Base-by-base conservation (phyloP, 1,140 invertebrate genomes). In the Drosophila bifasciata region DNA sequence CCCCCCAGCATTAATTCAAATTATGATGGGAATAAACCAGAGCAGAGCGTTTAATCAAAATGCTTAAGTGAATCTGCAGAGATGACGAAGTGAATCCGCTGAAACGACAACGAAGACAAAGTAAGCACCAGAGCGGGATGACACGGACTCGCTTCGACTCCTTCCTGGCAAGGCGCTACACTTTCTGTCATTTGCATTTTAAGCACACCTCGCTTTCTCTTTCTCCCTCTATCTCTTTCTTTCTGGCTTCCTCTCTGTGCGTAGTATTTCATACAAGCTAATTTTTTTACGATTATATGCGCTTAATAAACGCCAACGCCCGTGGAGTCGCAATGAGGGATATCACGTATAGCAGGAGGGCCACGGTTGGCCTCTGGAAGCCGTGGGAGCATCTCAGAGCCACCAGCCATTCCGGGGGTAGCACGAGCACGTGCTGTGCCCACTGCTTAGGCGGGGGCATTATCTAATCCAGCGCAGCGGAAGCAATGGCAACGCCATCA, bases 201-300 rank as follows among this genome's bases (percentile, higher is more conserved):
- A 74, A 73, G 51, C 40, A 51, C 43, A 36, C 32, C 15, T 15
- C 48, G 15, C 19, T 16, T 21, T 28, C 6, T 3, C 8, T 36
- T 8, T 48, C 13, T 28, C 25, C 28, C 5, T 21, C 5, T 5
- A 28, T 43, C 50, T 60, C 48, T 57, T 43, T 40, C 11, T 16
- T 11, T 50, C 36, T 56, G 5, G 32, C 23, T 17, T 49, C 51
- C 50, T 41, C 39, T 64, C n/a, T 43, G 51, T 67, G 58, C 59
- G 66, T 64, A 49, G 66, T 64, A 49, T 81, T 81, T 68, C 57
- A 81, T 67, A 77, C 60, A 61, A 71, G 77, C 79, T 80, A 80
- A 80, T 80, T 76, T 80, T 75, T 80, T 80, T 80, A 80, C 67
- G 77, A 72, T 80, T 76, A 80, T 80, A 76, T 72, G 60, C 66